A percentile compares a stretch with the other conserved stretches of the same genome.
Conservation (phyloP, 1,140 invertebrate species). For the Aphelinus atriplicis region DNA sequence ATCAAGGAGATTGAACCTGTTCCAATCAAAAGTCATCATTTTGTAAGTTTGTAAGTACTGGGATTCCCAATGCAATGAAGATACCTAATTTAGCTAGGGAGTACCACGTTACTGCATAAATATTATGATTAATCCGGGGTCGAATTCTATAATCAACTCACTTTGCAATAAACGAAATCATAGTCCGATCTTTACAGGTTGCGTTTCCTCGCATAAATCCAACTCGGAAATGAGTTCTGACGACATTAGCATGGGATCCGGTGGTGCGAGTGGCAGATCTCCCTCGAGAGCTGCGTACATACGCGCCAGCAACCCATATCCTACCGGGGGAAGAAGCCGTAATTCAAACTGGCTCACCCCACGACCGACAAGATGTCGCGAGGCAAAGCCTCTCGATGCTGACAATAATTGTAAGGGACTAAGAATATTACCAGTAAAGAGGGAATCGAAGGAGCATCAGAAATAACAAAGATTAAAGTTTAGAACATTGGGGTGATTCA, state of each 20-base stretch:
- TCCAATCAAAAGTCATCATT: neutral
- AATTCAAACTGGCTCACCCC: conserved; percentile 25
- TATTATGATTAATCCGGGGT: neutral
- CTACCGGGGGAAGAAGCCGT: conserved; percentile 15
- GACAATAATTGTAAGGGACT: neutral
- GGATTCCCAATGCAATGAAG: neutral
- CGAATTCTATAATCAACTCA: neutral
- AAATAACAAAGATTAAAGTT: too few species aligned
- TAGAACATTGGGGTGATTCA: too few species aligned
- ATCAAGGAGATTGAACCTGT: too few species aligned
- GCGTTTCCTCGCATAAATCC: conserved; percentile 26
- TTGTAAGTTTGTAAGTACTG: neutral
- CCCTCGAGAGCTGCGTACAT: conserved; percentile 19
- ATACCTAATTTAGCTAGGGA: too few species aligned
- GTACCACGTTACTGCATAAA: neutral
- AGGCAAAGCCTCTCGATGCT: neutral
- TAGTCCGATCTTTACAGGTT: conserved; percentile 17
- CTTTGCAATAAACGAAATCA: neutral
- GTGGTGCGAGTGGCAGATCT: neutral
- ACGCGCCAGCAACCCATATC: neutral
- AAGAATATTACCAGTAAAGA: neutral
- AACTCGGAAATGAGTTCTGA: conserved; percentile 32
- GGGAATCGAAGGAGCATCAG: neutral
- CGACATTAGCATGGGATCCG: conserved; percentile 27
- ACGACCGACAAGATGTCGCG: conserved; percentile 13